Evolutionary conservation across 2,888 invertebrate genomes (phyloP), one percentile per base, ranked within the genome.

Genomic region (Sipunculus nudus): DNA sequence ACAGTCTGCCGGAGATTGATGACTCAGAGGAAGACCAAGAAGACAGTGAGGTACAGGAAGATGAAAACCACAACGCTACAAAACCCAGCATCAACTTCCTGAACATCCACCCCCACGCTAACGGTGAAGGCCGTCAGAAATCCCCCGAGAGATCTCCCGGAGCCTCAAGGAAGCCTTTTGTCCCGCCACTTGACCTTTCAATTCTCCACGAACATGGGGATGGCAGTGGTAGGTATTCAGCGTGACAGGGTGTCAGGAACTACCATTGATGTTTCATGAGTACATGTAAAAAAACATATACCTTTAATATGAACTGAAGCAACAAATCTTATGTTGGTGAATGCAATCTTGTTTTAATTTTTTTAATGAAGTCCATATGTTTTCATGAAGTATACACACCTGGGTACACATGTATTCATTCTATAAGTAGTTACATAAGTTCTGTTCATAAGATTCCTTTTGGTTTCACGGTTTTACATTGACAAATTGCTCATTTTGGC

Each of bases 121-220:
- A 89, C 73, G 87, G 89, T 57, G 89, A 90, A 73, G 89, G 66
- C 88, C 87, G 68, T 88, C 87, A 60, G 21, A 48, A 39, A 25
- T 76, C 77, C 3, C 73, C 78, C 5, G 76, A 76, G 28, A 89
- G 53, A 88, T 90, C 79, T 86, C 89, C 69, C 85, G 88, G 64
- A 87, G 88, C 53, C 16, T 48, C 52, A 2, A 56, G 61, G 32
- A 78, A 77, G 58, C 75, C 80, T 4, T 78, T 78, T 50, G 74
- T 83, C 28, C 85, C 86, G 1, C 85, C 86, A 1, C 78, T 88
- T 25, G 88, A 88, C 77, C 79, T 88, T 65, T 84, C 86, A 3
- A 87, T 86, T 1, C 80, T 88, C n/a, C 88, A 88, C 72, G 86
- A 88, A 74, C 87, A 87, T 71, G 84, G 87, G 35, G 88, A 88